Evolutionary conservation across 2,797 vertebrate genomes (phyloP).

Genomic region (Bufotes viridis): DNA sequence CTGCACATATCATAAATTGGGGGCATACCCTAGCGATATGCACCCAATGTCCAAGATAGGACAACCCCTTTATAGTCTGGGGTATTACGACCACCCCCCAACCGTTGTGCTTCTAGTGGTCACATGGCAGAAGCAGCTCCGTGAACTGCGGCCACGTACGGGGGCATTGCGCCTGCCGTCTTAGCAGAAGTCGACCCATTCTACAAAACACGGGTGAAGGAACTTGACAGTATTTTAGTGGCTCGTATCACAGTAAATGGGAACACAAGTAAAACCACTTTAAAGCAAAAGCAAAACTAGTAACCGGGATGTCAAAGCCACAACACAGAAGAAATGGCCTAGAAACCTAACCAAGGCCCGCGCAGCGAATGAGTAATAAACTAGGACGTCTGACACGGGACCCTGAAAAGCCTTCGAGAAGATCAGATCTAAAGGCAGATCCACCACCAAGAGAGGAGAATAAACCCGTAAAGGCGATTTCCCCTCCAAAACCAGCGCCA

Average conservation of each 20-base stretch:
- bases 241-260: slow-evolving; percentile 4
- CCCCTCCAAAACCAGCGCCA: too few relatives aligned
- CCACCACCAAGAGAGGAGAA: too few relatives aligned
- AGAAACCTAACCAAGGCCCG: neutral
- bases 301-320: neutral
- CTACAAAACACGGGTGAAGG: neutral
- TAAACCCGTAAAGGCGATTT: too few relatives aligned
- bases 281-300: slow-evolving; percentile 16
- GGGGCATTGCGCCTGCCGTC: neutral
- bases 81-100: neutral
- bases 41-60: too few relatives aligned
- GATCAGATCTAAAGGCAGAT: too few relatives aligned
- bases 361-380: too few relatives aligned
- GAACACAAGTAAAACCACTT: slow-evolving; percentile 25
- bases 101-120: neutral
- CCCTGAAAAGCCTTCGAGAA: neutral
- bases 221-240: neutral
- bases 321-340: neutral
- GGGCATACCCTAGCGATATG: too few relatives aligned
- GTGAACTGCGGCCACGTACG: neutral
- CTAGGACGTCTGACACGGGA: neutral
- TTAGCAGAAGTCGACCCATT: neutral
- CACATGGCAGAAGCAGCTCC: neutral
- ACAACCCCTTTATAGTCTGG: neutral
- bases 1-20: too few relatives aligned